Evolutionary conservation across 2,888 invertebrate species (phyloP).

Genomic region (Tridacna crocea): DNA sequence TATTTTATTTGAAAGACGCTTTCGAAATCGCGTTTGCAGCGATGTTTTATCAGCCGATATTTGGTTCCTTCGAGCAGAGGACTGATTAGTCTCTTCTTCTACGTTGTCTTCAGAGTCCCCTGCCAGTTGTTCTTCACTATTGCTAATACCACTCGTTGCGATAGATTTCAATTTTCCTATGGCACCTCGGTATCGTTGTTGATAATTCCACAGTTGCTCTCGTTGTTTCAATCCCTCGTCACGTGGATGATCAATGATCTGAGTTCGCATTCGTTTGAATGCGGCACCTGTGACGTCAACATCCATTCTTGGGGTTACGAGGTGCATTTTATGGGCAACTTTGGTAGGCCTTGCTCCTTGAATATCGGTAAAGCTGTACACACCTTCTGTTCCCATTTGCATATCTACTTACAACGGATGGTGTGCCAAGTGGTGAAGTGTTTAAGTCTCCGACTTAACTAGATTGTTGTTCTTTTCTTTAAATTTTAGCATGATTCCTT

Average conservation of each 20-base stretch:
- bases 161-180: slow-evolving; percentile 38
- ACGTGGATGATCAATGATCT: slow-evolving; percentile 60
- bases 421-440: too few relatives aligned
- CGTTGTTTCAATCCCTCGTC: slow-evolving; percentile 61
- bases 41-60: slow-evolving; percentile 39
- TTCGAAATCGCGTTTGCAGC: slow-evolving; percentile 45
- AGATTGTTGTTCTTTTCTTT: too few relatives aligned
- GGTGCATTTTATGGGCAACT: slow-evolving; percentile 39
- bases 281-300: slow-evolving; percentile 59
- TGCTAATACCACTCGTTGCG: not conserved
- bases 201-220: slow-evolving; percentile 62
- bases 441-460: too few relatives aligned
- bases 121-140: slow-evolving; percentile 1
- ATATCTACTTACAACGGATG: not conserved
- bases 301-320: slow-evolving; percentile 59
- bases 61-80: not conserved
- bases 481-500: too few relatives aligned
- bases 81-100: not conserved
- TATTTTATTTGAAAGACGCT: slow-evolving; percentile 41
- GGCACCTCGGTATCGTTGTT: slow-evolving; percentile 56
- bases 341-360: slow-evolving; percentile 38
- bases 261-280: slow-evolving; percentile 55
- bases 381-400: slow-evolving; percentile 50
- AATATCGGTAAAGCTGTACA: slow-evolving; percentile 43
- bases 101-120: not conserved